These are phyloP conservation scores for Acrocephalus scirpaceus DNA, from an alignment of 2,797 vertebrate species.

Conservation along the genomic window DNA sequence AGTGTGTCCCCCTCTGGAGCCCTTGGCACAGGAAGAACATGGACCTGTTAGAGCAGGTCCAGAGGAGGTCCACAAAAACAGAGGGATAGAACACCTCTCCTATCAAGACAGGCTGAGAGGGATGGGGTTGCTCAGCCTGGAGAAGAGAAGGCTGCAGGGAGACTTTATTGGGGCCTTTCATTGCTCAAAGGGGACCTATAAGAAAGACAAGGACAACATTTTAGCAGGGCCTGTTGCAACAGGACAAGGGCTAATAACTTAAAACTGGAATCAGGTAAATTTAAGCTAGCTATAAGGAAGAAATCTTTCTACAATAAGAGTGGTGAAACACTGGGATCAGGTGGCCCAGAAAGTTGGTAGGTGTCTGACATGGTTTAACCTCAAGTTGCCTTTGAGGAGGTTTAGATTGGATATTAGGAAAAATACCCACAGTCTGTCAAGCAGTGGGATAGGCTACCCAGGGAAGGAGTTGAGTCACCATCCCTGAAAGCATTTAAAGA, in stretches of 20 bases:
- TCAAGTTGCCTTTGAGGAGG: background rate
- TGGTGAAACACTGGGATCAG: background rate
- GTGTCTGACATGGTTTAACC: background rate
- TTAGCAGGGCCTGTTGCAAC: background rate
- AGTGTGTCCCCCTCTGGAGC: background rate
- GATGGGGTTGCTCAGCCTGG: background rate
- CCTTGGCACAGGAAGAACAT: rapidly evolving
- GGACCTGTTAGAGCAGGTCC: background rate
- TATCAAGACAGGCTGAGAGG: background rate
- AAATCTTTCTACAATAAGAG: background rate
- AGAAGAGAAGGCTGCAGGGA: background rate
- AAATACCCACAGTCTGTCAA: background rate
- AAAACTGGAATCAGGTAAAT: background rate
- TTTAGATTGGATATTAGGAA: background rate
- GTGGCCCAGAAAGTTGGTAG: background rate
- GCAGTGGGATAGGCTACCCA: background rate
- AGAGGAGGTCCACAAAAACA: background rate
- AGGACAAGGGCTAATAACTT: background rate
- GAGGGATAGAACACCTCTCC: background rate
- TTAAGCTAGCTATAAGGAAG: background rate
- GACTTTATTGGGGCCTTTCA: background rate
- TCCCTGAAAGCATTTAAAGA: background rate
- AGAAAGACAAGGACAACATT: background rate
- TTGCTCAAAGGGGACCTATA: background rate
- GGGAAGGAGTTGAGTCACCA: background rate